Percentiles rank a stretch among this genome's conserved stretches.
phyloP scores from a whole-genome alignment of 2,113 vertebrate species.

The Anarhynchus alexandrinus region DNA sequence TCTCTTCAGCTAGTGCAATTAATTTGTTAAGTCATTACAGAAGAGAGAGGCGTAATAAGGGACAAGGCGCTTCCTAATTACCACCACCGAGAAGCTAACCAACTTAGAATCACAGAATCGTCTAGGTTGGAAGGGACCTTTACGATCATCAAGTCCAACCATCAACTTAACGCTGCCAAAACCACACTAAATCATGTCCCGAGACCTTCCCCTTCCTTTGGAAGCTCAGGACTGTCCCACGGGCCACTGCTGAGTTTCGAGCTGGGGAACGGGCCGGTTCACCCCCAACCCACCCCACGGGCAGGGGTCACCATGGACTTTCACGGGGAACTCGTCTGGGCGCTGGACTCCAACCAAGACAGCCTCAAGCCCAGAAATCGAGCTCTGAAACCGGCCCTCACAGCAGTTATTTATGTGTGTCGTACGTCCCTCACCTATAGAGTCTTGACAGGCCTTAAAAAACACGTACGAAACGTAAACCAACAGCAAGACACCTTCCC shows the following conservation, averaged over 20 bases:
- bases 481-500: neutral
- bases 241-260: too few species aligned
- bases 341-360: neutral
- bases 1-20: neutral
- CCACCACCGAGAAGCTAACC: neutral
- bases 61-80: neutral
- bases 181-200: too few species aligned
- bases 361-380: neutral
- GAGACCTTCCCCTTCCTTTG: neutral
- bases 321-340: accelerated
- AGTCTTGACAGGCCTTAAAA: neutral
- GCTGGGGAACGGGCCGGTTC: neutral
- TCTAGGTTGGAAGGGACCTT: too few species aligned
- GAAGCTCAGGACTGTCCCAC: neutral
- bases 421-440: accelerated
- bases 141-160: too few species aligned
- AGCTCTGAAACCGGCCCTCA: neutral
- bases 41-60: neutral
- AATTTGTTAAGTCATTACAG: neutral
- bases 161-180: too few species aligned
- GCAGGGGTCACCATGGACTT: accelerated
- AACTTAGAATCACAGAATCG: neutral
- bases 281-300: accelerated
- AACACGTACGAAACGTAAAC: accelerated
- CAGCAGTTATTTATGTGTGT: neutral